phyloP scores from a whole-genome alignment of 2,797 vertebrate genomes.

The Eupleurogrammus muticus region DNA sequence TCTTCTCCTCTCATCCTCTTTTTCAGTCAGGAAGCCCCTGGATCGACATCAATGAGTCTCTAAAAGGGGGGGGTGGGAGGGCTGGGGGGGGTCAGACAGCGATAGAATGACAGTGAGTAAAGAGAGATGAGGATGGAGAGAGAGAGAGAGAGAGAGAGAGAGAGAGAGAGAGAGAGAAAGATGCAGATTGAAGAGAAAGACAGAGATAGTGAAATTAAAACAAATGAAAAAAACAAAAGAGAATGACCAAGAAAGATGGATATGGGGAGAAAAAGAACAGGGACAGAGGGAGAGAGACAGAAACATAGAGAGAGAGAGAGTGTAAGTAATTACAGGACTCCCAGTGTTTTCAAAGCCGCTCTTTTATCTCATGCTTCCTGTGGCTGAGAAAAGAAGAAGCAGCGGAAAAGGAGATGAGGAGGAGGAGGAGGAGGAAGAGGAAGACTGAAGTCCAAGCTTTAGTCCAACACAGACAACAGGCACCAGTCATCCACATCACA shows the following conservation, averaged over 20 bases:
- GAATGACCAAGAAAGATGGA: conserved; percentile 14
- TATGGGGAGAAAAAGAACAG: conserved; percentile 7
- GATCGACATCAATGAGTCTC: conserved; percentile 68
- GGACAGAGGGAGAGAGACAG: conserved; percentile 2
- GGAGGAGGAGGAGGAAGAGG: conserved; percentile 50
- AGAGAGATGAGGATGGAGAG: conserved; percentile 7
- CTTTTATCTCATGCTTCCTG: conserved; percentile 82
- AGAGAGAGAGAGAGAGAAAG: conserved; percentile 6
- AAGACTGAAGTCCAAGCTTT: conserved; percentile 71
- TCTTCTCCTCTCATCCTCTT: conserved; percentile 56
- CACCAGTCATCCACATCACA: conserved; percentile 59
- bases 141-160: conserved; percentile 12
- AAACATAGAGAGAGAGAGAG: conserved; percentile 29
- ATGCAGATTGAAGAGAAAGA: conserved; percentile 7
- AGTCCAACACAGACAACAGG: conserved; percentile 65
- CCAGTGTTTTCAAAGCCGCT: conserved; percentile 75
- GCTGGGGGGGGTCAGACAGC: not conserved
- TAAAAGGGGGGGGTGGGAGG: conserved; percentile 15
- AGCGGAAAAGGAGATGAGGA: conserved; percentile 56
- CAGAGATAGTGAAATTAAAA: conserved; percentile 11
- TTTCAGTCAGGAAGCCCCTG: conserved; percentile 70
- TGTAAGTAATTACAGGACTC: conserved; percentile 80
- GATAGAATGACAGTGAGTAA: not conserved
- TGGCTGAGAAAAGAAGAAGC: conserved; percentile 64
- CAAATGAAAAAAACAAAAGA: too few species aligned